Conservation (phyloP, 2,113 vertebrate species). For the Brienomyrus brachyistius region DNA sequence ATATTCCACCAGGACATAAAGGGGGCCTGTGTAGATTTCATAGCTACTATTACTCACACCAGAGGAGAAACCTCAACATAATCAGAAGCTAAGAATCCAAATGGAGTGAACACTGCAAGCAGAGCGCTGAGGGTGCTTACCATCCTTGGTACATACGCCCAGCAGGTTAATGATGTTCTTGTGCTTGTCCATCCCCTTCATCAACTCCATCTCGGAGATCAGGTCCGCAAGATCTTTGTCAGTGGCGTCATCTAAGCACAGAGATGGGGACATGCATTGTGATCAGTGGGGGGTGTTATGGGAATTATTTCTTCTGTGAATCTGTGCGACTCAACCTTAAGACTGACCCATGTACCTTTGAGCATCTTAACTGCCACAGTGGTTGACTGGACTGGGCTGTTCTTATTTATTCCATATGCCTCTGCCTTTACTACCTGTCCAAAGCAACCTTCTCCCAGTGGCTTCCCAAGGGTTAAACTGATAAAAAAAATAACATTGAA, state of each 20-base stretch:
- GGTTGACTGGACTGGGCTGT: constrained; percentile 61
- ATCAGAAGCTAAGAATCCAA: not conserved
- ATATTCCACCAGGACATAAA: constrained; percentile 93
- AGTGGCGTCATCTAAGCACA: constrained; percentile 74
- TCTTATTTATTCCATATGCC: constrained; percentile 79
- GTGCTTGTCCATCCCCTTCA: constrained; percentile 95
- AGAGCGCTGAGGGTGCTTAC: constrained; percentile 54
- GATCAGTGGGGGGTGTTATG: not conserved
- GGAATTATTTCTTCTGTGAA: not conserved
- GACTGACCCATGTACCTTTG: constrained; percentile 67
- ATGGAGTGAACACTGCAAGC: not conserved
- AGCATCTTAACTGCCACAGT: constrained; percentile 96
- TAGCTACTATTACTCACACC: not conserved
- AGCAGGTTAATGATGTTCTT: constrained; percentile 97
- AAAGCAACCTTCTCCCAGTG: constrained; percentile 92
- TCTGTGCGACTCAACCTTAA: not conserved
- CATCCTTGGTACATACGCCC: constrained; percentile 93
- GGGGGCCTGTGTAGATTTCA: constrained; percentile 62
- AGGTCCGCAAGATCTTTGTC: constrained; percentile 96
- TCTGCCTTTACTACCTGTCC: constrained; percentile 93
- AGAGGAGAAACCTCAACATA: not conserved
- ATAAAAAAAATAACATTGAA: not conserved
- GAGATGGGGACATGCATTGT: not conserved
- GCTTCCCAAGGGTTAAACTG: constrained; percentile 87
- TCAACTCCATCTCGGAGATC: constrained; percentile 95